Conservation (phyloP, 2,797 vertebrate genomes). For the Gallinago solitaria region DNA sequence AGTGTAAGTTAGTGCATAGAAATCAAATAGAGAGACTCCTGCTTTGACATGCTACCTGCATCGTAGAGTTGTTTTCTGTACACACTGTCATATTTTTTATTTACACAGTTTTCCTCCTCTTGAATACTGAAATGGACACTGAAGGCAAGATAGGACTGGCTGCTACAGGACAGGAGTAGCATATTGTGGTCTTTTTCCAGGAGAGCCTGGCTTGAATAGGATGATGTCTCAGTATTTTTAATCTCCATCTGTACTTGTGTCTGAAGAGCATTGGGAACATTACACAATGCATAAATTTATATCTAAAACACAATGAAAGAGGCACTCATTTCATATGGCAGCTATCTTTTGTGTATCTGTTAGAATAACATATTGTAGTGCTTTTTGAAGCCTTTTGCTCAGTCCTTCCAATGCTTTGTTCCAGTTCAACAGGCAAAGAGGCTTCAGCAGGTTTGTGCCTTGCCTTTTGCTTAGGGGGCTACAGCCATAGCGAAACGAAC, state of each 20-base stretch:
- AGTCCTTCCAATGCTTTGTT: background rate
- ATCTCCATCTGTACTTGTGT: constrained; percentile 8
- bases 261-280: background rate
- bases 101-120: background rate
- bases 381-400: background rate
- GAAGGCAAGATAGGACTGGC: background rate
- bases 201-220: background rate
- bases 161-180: background rate
- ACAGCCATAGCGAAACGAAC: background rate
- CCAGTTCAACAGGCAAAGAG: background rate
- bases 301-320: background rate
- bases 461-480: background rate
- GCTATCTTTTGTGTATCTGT: background rate
- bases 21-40: background rate
- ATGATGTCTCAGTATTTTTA: constrained; percentile 33
- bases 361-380: background rate
- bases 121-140: background rate
- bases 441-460: background rate
- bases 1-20: background rate
- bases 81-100: background rate
- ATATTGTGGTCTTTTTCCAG: background rate
- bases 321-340: background rate
- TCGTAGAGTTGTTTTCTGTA: background rate
- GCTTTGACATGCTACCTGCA: background rate
- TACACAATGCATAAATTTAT: background rate